A percentile compares a stretch with the other conserved stretches of the same genome.
phyloP scores from a whole-genome alignment of 2,113 vertebrate species.

The Tamias sibiricus region DNA sequence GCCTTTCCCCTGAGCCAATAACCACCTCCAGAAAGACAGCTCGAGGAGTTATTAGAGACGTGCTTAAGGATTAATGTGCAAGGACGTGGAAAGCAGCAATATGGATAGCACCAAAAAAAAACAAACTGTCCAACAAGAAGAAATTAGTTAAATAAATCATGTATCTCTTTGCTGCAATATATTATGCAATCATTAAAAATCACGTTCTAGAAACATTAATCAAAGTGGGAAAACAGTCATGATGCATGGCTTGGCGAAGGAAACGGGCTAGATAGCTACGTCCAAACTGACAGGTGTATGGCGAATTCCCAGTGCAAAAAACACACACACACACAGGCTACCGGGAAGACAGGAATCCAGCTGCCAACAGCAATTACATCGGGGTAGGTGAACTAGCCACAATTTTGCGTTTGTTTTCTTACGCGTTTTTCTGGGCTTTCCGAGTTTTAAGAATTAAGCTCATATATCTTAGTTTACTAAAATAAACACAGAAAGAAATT shows the following conservation, averaged over 20 bases:
- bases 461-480: not conserved
- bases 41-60: not conserved
- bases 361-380: not conserved
- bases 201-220: constrained; percentile 15
- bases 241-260: not conserved
- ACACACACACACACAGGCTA: not conserved
- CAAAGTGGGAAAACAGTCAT: not conserved
- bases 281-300: not conserved
- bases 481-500: not conserved
- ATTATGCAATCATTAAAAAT: constrained; percentile 40
- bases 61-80: constrained; percentile 35
- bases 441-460: not conserved
- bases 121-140: constrained; percentile 21
- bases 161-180: not conserved
- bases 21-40: constrained; percentile 48
- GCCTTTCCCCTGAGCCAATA: not conserved
- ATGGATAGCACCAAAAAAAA: not conserved
- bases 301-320: not conserved
- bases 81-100: not conserved
- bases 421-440: not conserved
- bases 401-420: not conserved
- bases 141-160: constrained; percentile 65
- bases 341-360: not conserved
- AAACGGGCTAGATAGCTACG: not conserved
- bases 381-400: not conserved